phyloP scores from a whole-genome alignment of 2,113 vertebrate genomes.

The Colaptes auratus region DNA sequence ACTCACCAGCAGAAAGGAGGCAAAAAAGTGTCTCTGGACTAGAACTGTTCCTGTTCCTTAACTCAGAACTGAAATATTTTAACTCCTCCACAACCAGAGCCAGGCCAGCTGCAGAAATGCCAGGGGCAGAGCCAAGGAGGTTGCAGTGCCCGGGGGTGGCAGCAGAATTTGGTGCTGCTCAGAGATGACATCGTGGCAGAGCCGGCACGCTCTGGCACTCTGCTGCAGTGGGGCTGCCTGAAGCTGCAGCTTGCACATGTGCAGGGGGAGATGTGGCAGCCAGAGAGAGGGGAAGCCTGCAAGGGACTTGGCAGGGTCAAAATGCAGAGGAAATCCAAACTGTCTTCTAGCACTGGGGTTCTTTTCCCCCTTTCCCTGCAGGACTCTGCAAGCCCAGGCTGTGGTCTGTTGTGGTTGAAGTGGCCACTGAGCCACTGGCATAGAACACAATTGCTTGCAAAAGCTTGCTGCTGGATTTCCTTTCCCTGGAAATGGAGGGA shows the following conservation, averaged over 20 bases:
- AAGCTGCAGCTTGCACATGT: neutral
- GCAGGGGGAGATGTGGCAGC: neutral
- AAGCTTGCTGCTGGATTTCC: slow-evolving; percentile 45
- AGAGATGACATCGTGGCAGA: neutral
- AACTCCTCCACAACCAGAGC: neutral
- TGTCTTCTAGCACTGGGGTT: slow-evolving; percentile 34
- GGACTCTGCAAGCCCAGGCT: slow-evolving; percentile 50
- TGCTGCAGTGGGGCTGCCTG: neutral
- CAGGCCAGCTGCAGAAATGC: neutral
- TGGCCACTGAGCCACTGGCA: slow-evolving; percentile 28
- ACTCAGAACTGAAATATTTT: slow-evolving; percentile 71
- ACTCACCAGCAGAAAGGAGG: neutral
- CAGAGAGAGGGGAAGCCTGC: slow-evolving; percentile 22
- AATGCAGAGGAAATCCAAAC: slow-evolving; percentile 33
- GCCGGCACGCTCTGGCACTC: neutral
- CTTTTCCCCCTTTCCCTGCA: neutral
- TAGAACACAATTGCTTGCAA: neutral
- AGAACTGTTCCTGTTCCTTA: slow-evolving; percentile 39
- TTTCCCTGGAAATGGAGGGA: slow-evolving; percentile 58
- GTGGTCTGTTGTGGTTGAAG: slow-evolving; percentile 47
- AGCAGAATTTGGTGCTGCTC: neutral
- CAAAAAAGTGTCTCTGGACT: neutral
- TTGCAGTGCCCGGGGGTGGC: neutral
- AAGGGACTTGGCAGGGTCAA: slow-evolving; percentile 49
- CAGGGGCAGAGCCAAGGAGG: neutral